Evolutionary conservation across 1,140 invertebrate genomes (phyloP), one percentile per base, ranked within the genome.

Genomic region (Sminthurinus signatus): DNA sequence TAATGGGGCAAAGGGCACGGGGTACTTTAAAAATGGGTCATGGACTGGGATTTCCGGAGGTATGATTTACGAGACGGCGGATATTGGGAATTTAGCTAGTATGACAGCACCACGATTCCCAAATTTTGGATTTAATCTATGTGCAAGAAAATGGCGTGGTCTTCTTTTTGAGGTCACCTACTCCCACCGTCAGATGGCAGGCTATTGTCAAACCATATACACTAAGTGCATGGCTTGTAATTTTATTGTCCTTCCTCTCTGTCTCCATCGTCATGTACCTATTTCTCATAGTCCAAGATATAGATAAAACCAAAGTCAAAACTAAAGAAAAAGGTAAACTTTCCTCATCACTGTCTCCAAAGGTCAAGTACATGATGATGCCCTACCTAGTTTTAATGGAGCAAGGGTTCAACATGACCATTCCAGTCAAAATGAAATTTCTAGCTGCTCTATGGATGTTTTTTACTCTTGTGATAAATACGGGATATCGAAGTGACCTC

Each of bases 41-140:
- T 36, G 52, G n/a, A 60, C n/a, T 48, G 67, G 67, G 31, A 69
- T 69, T 62, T 29, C 64, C 5, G 63, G 63, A n/a, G 67, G 58
- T 58, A 55, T 65, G 14, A 29, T 64, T 3, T 23, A 59, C n/a
- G 19, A 60, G n/a, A 48, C 39, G 19, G 59, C 43, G 12, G 67
- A 69, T 32, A 55, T 69, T 25, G 51, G 54, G 5, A 60, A 65
- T 15, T 54, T 69, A 29, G 42, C 59, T n/a, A n/a, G 67, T 4
- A 29, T 62, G 12, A 55, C 60, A 1, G 27, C 39, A 21, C 62
- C 50, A 14, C 59, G 64, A 54, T 17, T 56, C 15, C 55, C 44
- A 8, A 55, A 65, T 10, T 64, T 68, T 64, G 67, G 65, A 28
- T 36, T 65, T 3, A 65, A 57, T 8, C 44, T 39, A 12, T 62